These are phyloP conservation scores for Hydractinia symbiolongicarpus DNA, from an alignment of 30 jellyfish, hydroid and myxozoan species.

Conservation along the genomic window DNA sequence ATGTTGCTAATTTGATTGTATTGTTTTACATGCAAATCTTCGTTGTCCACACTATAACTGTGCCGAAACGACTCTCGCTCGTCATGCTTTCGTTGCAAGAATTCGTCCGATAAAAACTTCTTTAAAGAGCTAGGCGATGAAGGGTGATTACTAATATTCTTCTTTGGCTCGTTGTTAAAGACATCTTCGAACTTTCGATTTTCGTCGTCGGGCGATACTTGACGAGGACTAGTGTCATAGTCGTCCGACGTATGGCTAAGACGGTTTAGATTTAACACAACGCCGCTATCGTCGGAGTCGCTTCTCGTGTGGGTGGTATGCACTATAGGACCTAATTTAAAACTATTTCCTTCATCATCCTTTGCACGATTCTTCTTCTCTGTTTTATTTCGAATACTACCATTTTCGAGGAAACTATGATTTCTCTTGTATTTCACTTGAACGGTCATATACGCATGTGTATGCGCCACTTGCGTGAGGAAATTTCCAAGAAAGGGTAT, in stretches of 20 bases:
- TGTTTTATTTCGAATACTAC: background rate
- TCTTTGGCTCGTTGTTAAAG: background rate
- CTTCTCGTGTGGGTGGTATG: conserved; percentile 36
- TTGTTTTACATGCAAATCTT: background rate
- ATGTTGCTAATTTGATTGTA: background rate
- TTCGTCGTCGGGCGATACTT: conserved; percentile 32
- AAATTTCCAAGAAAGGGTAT: conserved; percentile 82
- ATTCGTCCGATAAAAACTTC: background rate
- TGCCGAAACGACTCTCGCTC: background rate
- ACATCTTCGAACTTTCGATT: conserved; percentile 16
- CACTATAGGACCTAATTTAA: background rate
- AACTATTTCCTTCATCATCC: background rate
- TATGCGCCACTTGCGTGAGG: conserved; percentile 76
- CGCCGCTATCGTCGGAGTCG: conserved; percentile 92
- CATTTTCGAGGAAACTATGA: background rate
- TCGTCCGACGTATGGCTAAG: conserved; percentile 76
- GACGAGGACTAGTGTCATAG: conserved; percentile 36
- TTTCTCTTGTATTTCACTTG: conserved; percentile 22
- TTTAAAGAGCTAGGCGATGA: background rate
- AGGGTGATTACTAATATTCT: background rate
- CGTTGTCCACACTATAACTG: conserved; percentile 23
- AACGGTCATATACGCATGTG: conserved; percentile 79
- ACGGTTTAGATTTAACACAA: conserved; percentile 46
- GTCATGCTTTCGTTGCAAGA: background rate
- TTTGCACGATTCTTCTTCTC: background rate